These are phyloP conservation scores for Eulimnadia texana DNA, from an alignment of 1,140 invertebrate species.

Conservation along the genomic window DNA sequence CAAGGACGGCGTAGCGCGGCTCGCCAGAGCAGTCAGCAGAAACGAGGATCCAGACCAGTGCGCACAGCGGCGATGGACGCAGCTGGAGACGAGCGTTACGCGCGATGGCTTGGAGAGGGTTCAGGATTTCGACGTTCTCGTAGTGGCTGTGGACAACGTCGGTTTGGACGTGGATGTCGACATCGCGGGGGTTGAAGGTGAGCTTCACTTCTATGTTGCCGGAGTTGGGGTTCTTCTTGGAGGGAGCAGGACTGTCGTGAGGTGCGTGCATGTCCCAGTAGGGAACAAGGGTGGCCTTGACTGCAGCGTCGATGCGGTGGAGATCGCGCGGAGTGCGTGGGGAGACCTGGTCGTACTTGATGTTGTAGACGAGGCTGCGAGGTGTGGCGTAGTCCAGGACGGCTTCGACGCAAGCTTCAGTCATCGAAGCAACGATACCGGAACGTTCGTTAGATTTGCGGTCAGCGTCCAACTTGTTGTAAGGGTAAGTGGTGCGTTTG, in stretches of 20 bases:
- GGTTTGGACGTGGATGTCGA: constrained; percentile 19
- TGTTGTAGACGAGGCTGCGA: constrained; percentile 14
- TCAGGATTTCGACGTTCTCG: constrained; percentile 17
- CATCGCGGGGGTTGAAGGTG: constrained; percentile 16
- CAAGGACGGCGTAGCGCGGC: constrained; percentile 19
- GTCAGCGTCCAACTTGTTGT: constrained; percentile 11
- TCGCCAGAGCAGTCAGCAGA: constrained; percentile 16
- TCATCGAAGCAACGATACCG: constrained; percentile 8
- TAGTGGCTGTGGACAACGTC: constrained; percentile 18
- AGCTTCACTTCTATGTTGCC: constrained; percentile 14
- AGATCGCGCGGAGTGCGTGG: constrained; percentile 14
- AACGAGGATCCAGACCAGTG: constrained; percentile 16
- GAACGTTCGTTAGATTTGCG: constrained; percentile 9
- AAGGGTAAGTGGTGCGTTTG: constrained; percentile 12
- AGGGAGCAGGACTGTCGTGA: constrained; percentile 12
- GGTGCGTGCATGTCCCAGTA: constrained; percentile 20
- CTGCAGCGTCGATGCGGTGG: constrained; percentile 8
- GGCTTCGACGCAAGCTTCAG: constrained; percentile 18
- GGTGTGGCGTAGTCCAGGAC: constrained; percentile 18
- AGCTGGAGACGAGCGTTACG: constrained; percentile 15
- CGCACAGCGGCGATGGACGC: constrained; percentile 4
- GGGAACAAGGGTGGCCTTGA: constrained; percentile 18
- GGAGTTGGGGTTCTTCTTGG: constrained; percentile 12
- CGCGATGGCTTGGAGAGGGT: background rate
- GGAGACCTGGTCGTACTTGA: constrained; percentile 17